Percentiles rank a stretch among this genome's conserved stretches.
Conservation (phyloP, 2,113 vertebrate species). For the Hypomesus transpacificus region DNA sequence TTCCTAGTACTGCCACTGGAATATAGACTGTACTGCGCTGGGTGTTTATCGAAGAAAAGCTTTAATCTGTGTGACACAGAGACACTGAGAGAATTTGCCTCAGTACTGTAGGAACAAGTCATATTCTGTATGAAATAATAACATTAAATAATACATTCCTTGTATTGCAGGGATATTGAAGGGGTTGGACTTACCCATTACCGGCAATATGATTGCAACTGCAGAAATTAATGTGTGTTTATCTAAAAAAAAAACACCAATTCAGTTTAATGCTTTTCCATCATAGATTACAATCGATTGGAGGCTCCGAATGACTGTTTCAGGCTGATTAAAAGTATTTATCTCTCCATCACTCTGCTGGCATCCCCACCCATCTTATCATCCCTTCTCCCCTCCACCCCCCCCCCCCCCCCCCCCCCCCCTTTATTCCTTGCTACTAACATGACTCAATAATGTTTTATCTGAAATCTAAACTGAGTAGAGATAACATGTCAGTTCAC, state of each 20-base stretch:
- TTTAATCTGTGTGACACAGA: slow-evolving; percentile 17
- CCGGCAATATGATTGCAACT: neutral
- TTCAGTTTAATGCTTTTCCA: slow-evolving; percentile 39
- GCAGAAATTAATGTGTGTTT: slow-evolving; percentile 44
- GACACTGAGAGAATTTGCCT: slow-evolving; percentile 34
- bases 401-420: neutral
- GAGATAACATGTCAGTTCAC: too few relatives aligned
- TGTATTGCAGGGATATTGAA: slow-evolving; percentile 32
- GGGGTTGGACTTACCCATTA: slow-evolving; percentile 12
- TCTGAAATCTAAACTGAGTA: neutral
- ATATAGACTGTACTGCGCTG: neutral
- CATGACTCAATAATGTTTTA: neutral
- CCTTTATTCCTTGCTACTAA: neutral
- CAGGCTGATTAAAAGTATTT: slow-evolving; percentile 58
- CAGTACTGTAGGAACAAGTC: slow-evolving; percentile 27
- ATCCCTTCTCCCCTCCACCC: neutral
- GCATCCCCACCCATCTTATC: neutral
- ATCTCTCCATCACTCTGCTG: slow-evolving; percentile 39
- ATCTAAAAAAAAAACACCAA: slow-evolving; percentile 59
- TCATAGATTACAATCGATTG: slow-evolving; percentile 47
- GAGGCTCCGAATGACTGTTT: slow-evolving; percentile 38
- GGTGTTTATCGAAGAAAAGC: slow-evolving; percentile 29
- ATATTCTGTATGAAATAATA: slow-evolving; percentile 41
- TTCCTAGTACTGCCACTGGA: slow-evolving; percentile 24
- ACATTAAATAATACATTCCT: slow-evolving; percentile 37